Conservation (phyloP, 2,797 vertebrate genomes). For the Nyctibius grandis region DNA sequence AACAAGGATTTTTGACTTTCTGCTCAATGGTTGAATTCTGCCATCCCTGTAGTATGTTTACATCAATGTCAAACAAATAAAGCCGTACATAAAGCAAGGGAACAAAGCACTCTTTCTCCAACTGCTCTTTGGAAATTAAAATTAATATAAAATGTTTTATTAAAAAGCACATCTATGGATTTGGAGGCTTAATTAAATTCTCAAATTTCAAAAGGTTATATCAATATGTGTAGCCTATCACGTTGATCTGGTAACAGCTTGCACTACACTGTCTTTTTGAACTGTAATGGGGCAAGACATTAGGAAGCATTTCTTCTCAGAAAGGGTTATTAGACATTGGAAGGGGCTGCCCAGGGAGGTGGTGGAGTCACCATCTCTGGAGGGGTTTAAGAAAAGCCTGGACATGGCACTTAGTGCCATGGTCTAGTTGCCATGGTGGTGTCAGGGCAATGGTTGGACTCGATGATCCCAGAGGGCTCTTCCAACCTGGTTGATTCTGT, state of each 20-base stretch:
- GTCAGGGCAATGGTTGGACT: no score
- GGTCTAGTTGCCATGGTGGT: no score
- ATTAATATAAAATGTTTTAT: not conserved
- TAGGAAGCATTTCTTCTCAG: no score
- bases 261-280: not conserved
- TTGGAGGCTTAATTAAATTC: not conserved
- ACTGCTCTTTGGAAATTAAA: not conserved
- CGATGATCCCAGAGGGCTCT: no score
- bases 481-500: no score
- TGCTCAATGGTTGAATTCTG: not conserved
- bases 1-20: conserved; percentile 1
- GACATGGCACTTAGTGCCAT: no score
- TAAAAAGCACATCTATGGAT: not conserved
- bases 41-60: not conserved
- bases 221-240: rapidly evolving
- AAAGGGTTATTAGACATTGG: no score
- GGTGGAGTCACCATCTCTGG: no score
- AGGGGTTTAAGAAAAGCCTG: no score
- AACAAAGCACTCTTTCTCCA: not conserved
- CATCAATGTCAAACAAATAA: not conserved
- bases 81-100: not conserved
- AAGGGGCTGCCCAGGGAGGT: no score
- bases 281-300: not conserved
- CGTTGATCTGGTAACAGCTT: rapidly evolving
- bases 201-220: not conserved